Conservation (phyloP, 2,797 vertebrate genomes). For the Gorsachius magnificus region DNA sequence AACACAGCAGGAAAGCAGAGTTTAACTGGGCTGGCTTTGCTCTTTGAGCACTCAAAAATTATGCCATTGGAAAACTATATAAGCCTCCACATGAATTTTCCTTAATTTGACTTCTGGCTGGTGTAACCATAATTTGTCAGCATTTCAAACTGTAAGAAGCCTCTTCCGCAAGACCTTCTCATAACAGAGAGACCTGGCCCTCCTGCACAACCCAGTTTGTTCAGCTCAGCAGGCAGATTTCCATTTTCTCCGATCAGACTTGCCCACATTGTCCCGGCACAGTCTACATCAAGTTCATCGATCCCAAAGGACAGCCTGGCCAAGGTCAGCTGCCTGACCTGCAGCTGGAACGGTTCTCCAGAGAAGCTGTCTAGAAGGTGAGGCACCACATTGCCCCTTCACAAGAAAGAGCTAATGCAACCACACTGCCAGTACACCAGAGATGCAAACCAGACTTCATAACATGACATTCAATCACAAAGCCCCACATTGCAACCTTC, state of each 20-base stretch:
- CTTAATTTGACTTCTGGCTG: not conserved
- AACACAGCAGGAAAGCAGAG: not conserved
- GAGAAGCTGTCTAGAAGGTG: not conserved
- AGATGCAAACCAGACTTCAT: not conserved
- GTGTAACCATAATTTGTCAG: not conserved
- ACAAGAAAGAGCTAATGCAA: not conserved
- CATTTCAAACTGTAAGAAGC: not conserved
- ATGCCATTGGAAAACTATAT: not conserved
- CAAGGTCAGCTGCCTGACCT: not conserved
- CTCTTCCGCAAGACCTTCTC: not conserved
- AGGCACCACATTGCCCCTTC: not conserved
- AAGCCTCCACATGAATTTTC: not conserved
- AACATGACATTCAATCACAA: not conserved
- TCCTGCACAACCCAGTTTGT: not conserved
- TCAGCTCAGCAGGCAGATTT: not conserved
- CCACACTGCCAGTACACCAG: not conserved
- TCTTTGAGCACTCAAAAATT: not conserved
- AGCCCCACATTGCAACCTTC: not conserved
- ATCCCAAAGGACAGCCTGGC: not conserved
- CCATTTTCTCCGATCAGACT: not conserved
- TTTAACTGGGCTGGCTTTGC: not conserved
- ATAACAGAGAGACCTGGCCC: not conserved
- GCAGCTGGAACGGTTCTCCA: not conserved
- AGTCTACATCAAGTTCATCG: not conserved
- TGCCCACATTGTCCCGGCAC: not conserved